Evolutionary conservation across 92 coral and sea anemone genomes (phyloP).

Genomic region (Epizoanthus rinbou): DNA sequence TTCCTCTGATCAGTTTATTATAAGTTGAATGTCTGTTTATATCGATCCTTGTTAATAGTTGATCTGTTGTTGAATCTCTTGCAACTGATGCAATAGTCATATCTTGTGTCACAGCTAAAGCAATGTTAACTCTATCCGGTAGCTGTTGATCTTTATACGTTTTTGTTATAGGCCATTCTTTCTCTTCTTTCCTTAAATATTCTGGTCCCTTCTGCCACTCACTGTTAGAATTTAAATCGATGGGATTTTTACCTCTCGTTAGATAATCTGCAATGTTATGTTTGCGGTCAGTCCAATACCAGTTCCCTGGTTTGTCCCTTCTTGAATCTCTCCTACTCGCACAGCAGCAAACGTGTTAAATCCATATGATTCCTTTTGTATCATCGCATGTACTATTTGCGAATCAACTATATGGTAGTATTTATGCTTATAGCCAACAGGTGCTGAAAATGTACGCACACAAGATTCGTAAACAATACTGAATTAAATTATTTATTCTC

Average conservation of each 20-base stretch:
- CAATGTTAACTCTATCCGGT: slow-evolving; percentile 14
- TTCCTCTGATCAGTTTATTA: slow-evolving; percentile 28
- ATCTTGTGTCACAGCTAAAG: not conserved
- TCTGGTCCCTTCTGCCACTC: slow-evolving; percentile 70
- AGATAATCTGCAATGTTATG: slow-evolving; percentile 66
- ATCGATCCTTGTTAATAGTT: slow-evolving; percentile 12
- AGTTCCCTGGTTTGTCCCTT: slow-evolving; percentile 33
- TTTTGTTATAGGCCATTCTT: slow-evolving; percentile 56
- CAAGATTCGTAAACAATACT: too few relatives aligned
- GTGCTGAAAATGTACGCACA: too few relatives aligned
- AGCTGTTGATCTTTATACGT: slow-evolving; percentile 6
- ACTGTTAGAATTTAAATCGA: slow-evolving; percentile 53
- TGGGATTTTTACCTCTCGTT: slow-evolving; percentile 64
- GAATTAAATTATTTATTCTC: too few relatives aligned
- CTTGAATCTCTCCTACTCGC: slow-evolving; percentile 45
- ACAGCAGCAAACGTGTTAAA: slow-evolving; percentile 51
- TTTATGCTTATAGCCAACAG: too few relatives aligned
- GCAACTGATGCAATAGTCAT: not conserved
- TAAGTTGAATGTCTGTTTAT: slow-evolving; percentile 18
- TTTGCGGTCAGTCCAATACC: slow-evolving; percentile 52
- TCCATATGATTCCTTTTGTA: slow-evolving; percentile 43
- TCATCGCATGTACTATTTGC: slow-evolving; percentile 49
- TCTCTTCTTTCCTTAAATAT: slow-evolving; percentile 49
- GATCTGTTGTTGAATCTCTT: not conserved
- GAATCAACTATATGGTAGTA: slow-evolving; percentile 39